phyloP scores from a whole-genome alignment of 2,113 vertebrate genomes.

The Antechinus stuartii region DNA sequence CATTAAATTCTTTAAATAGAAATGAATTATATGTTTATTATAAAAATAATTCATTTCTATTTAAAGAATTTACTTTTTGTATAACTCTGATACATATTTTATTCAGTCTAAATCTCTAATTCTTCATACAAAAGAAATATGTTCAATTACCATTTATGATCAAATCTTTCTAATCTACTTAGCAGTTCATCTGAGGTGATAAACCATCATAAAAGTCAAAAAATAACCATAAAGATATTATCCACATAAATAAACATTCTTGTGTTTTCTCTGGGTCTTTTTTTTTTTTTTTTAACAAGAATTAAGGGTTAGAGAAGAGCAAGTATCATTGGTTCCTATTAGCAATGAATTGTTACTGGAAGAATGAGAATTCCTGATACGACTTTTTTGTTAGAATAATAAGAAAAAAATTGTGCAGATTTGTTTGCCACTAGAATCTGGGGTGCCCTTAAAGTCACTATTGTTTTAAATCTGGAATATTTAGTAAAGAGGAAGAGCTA shows the following conservation, averaged over 20 bases:
- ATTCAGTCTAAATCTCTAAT: constrained; percentile 40
- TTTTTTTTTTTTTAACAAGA: constrained; percentile 59
- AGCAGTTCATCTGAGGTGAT: constrained; percentile 30
- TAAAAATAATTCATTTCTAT: constrained; percentile 20
- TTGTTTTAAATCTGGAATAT: constrained; percentile 65
- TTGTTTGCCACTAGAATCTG: constrained; percentile 66
- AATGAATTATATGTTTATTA: not conserved
- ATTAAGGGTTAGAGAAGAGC: constrained; percentile 66
- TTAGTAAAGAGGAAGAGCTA: constrained; percentile 74
- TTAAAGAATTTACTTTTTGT: constrained; percentile 7
- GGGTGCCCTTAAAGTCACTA: constrained; percentile 63
- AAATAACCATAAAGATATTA: constrained; percentile 63
- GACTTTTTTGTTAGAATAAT: constrained; percentile 78
- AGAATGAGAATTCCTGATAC: constrained; percentile 77
- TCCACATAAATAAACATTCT: constrained; percentile 51
- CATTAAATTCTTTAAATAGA: not conserved
- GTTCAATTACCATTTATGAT: constrained; percentile 33
- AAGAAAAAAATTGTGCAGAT: constrained; percentile 78
- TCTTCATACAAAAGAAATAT: constrained; percentile 33
- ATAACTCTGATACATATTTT: constrained; percentile 19
- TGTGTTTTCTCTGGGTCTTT: constrained; percentile 68
- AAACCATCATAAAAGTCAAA: not conserved
- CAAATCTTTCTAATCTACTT: constrained; percentile 38
- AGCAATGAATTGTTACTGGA: constrained; percentile 74
- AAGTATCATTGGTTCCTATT: constrained; percentile 78